A percentile compares a stretch with the other conserved stretches of the same genome.
Conservation (phyloP, 2,888 invertebrate species). For the Mechanitis messenoides region DNA sequence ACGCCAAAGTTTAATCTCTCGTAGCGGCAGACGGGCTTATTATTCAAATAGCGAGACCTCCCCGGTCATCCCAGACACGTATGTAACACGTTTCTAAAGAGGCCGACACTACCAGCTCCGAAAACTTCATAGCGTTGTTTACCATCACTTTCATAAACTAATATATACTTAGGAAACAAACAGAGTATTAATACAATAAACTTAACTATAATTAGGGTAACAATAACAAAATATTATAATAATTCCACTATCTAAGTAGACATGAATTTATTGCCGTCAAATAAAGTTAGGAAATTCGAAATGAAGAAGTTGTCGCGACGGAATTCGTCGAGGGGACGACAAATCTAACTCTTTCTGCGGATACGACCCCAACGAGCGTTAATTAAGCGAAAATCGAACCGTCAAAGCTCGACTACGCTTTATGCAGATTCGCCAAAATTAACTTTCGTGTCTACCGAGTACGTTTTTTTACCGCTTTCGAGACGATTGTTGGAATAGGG, state of each 20-base stretch:
- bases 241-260: conserved; percentile 63
- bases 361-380: conserved; percentile 56
- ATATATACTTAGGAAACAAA: too few species aligned
- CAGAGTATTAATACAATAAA: too few species aligned
- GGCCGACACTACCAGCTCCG: conserved; percentile 21
- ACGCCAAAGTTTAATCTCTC: conserved; percentile 72
- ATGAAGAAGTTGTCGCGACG: conserved; percentile 49
- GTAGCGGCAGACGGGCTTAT: conserved; percentile 67
- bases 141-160: conserved; percentile 24
- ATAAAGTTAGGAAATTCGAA: conserved; percentile 58
- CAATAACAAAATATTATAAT: conserved; percentile 42
- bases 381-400: conserved; percentile 75
- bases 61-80: conserved; percentile 66
- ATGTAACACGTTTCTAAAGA: conserved; percentile 40
- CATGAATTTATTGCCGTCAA: conserved; percentile 59
- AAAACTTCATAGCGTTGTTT: conserved; percentile 30
- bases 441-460: conserved; percentile 62
- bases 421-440: conserved; percentile 71
- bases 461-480: conserved; percentile 41
- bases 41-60: conserved; percentile 67
- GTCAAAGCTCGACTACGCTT: conserved; percentile 67
- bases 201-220: too few species aligned
- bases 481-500: conserved; percentile 63
- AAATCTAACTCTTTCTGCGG: conserved; percentile 60
- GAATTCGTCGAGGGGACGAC: conserved; percentile 54